A percentile compares a stretch with the other conserved stretches of the same genome.
Conservation (phyloP, 2,797 vertebrate genomes). For the Phoeniculus purpureus region DNA sequence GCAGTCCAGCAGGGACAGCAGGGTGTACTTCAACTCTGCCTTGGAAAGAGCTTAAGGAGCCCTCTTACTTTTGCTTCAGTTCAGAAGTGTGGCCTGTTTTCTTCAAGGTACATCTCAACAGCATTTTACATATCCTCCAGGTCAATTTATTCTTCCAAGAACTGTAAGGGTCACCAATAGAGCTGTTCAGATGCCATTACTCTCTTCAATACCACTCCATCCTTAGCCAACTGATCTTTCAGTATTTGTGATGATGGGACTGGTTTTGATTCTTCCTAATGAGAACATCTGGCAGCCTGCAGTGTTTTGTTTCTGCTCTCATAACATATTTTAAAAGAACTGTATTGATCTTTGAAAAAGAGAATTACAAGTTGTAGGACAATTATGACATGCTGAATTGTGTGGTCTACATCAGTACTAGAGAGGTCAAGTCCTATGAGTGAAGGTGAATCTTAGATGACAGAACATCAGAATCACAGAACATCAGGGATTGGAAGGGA, state of each 20-base stretch:
- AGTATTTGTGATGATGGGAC: neutral
- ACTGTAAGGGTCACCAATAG: neutral
- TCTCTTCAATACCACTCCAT: neutral
- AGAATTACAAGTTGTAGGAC: neutral
- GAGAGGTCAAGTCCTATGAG: neutral
- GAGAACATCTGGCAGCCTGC: neutral
- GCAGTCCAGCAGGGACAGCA: neutral
- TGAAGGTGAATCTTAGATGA: neutral
- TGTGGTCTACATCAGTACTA: fast-evolving
- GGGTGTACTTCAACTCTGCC: neutral
- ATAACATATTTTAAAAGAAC: neutral
- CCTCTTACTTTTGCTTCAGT: neutral
- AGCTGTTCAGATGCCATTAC: neutral
- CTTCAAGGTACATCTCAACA: neutral
- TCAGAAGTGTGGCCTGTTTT: neutral
- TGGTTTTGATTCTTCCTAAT: neutral
- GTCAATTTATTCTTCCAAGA: neutral
- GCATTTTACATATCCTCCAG: neutral
- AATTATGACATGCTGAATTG: neutral
- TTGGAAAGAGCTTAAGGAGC: fast-evolving
- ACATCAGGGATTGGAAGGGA: too few relatives aligned
- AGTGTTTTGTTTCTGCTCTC: neutral
- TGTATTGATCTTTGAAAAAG: neutral
- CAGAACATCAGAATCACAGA: too few relatives aligned
- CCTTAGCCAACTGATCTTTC: neutral